These are phyloP conservation scores for Chondrosia reniformis DNA, from an alignment of 37 sponge, comb jelly and placozoan genomes.

Conservation along the genomic window DNA sequence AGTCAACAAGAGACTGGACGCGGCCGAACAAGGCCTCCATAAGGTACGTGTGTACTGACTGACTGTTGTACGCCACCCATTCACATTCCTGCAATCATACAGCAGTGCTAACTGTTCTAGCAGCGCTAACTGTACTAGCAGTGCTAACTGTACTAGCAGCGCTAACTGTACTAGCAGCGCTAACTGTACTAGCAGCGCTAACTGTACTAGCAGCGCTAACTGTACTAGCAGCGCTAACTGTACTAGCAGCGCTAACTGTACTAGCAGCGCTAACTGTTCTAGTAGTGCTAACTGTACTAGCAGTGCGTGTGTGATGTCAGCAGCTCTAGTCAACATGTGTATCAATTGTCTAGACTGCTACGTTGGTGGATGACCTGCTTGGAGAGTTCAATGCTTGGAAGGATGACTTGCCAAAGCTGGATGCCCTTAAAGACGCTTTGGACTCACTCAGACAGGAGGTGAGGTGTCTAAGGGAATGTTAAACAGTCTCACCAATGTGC, in stretches of 20 bases:
- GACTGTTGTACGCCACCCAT: neutral
- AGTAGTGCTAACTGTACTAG: too few species aligned
- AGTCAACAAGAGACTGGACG: constrained; percentile 73
- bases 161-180: too few species aligned
- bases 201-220: too few species aligned
- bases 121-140: too few species aligned
- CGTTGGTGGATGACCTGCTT: constrained; percentile 59
- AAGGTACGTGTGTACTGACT: too few species aligned
- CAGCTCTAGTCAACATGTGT: neutral
- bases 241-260: too few species aligned
- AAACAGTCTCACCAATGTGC: neutral
- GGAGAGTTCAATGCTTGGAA: constrained; percentile 50
- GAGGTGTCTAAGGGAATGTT: neutral
- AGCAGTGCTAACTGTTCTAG: too few species aligned
- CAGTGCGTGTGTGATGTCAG: neutral
- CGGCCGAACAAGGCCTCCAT: constrained; percentile 67
- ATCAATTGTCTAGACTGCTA: constrained; percentile 52
- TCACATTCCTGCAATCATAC: neutral
- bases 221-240: too few species aligned
- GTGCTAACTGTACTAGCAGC: too few species aligned
- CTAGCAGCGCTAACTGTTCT: too few species aligned
- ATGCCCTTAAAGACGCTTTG: constrained; percentile 21
- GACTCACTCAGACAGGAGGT: constrained; percentile 19
- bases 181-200: too few species aligned
- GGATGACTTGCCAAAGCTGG: constrained; percentile 26